Base-by-base conservation (phyloP, 2,797 vertebrate species). In the Enteromius trimaculatus region DNA sequence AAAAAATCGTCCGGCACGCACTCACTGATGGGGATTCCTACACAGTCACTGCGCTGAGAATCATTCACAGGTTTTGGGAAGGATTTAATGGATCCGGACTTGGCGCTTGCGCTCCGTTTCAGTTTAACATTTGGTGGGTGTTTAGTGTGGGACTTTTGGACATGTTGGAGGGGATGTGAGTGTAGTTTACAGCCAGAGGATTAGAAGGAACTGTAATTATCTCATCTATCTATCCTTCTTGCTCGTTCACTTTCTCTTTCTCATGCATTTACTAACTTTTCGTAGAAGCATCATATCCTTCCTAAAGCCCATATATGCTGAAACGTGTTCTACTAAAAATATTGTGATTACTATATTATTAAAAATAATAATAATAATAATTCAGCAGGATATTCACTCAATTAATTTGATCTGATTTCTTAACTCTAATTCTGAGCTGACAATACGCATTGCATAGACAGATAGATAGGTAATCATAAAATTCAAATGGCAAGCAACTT, bases 51-150 rank as follows among this genome's bases (percentile, higher is more conserved):
- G 16, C n/a, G 16, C 42, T 75, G 80, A 53, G 44, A 75, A 75
- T 82, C 81, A 82, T 68, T 82, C 81, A 82, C 72, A 82, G 47
- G 72, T 77, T 77, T 77, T 55, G 34, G 31, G 62, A 55, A 47
- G 62, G 81, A 77, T 76, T 82, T 82, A 68, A n/a, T 31, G 64
- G 62, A 77, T 66, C 72, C 68, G 55, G 26, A 64, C 55, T 65
- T 74, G 81, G 62, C 47, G 1, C 10, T 34, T 34, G 34, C 19
- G 4, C 29, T 71, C 19, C 31, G 21, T 65, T 51, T 77, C 62
- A 68, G 11, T 58, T 10, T 29, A 53, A 17, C 72, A 82, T 77
- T 82, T 77, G 81, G 62, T 82, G 37, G 62, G 49, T 74, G 42
- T 82, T 82, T 77, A 77, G 13, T 42, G 72, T 77, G 37, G 64